A percentile compares a stretch with the other conserved stretches of the same genome.
These are phyloP conservation scores for Naja naja DNA, from an alignment of 2,113 vertebrate genomes.

Conservation along the genomic window DNA sequence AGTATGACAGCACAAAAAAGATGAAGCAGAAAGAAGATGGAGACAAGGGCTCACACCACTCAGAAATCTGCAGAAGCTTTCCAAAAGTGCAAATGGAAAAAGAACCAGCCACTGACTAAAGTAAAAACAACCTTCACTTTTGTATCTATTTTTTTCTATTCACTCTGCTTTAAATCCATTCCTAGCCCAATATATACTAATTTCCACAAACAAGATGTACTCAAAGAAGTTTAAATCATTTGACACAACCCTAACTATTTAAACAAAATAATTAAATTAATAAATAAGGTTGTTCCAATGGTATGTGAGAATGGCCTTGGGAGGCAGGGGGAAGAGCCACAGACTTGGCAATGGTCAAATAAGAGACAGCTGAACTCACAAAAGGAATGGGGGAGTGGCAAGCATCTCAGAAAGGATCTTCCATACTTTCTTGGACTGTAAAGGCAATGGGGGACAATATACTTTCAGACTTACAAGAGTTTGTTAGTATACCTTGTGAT, in stretches of 20 bases:
- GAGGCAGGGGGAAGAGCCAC: not conserved
- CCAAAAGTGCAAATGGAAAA: not conserved
- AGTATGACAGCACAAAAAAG: not conserved
- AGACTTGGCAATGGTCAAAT: not conserved
- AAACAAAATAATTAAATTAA: not conserved
- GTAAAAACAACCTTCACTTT: not conserved
- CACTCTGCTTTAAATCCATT: not conserved
- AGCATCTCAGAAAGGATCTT: not conserved
- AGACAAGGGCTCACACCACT: not conserved
- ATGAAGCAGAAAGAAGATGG: not conserved
- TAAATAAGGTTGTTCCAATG: not conserved
- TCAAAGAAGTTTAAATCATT: not conserved
- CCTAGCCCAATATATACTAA: not conserved
- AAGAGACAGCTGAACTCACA: not conserved
- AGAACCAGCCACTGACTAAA: not conserved
- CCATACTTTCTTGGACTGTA: not conserved
- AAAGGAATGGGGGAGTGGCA: not conserved
- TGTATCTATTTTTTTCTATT: not conserved
- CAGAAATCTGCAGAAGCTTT: not conserved
- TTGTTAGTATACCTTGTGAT: not conserved
- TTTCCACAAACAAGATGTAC: not conserved
- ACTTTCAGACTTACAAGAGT: not conserved
- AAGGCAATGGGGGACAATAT: not conserved
- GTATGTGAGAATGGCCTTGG: not conserved
- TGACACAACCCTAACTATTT: not conserved